Base-by-base conservation (phyloP, 2,113 vertebrate genomes). In the Gymnobelideus leadbeateri region DNA sequence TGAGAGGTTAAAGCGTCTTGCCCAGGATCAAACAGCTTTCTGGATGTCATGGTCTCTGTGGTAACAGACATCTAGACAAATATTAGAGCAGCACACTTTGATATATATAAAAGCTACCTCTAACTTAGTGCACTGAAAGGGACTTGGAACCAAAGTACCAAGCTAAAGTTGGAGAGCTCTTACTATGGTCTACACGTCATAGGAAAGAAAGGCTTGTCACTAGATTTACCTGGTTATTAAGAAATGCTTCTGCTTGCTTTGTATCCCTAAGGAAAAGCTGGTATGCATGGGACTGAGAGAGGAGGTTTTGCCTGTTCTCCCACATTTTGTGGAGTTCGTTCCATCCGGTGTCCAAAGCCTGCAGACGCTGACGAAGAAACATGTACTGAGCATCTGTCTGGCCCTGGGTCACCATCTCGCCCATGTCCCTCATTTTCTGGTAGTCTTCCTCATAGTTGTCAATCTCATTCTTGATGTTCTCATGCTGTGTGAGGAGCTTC, bases 271-370 rank as follows among this genome's bases (percentile, higher is more conserved):
- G 99, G 98, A 99, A 99, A 90, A 99, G 98, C 98, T 99, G 99
- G 98, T 99, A 99, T 16, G 99, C 99, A 43, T 99, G 99, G 0
- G 99, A 99, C 98, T 99, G 99, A 1, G 99, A 99, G 95, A 99
- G 99, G 91, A 99, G 99, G 97, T 99, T 99, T 97, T 99, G 99
- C n/a, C 99, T 99, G 98, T 99, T 99, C 98, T 99, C 99, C 99
- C 99, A 99, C 99, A 99, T 99, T 98, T 99, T 99, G 98, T 99
- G 99, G 50, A 99, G 99, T 98, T 99, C 99, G 0, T 99, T 99
- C 99, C 99, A 99, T 92, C 99, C 99, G 0, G 99, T 99, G 98
- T 99, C 99, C 77, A 99, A 98, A 77, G 99, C 99, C 97, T 99
- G 99, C 0, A 99, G 99, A 96, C 99, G 98, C 98, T 99, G 99